Conservation (phyloP, 1,140 invertebrate genomes). For the Meloidogyne exigua region DNA sequence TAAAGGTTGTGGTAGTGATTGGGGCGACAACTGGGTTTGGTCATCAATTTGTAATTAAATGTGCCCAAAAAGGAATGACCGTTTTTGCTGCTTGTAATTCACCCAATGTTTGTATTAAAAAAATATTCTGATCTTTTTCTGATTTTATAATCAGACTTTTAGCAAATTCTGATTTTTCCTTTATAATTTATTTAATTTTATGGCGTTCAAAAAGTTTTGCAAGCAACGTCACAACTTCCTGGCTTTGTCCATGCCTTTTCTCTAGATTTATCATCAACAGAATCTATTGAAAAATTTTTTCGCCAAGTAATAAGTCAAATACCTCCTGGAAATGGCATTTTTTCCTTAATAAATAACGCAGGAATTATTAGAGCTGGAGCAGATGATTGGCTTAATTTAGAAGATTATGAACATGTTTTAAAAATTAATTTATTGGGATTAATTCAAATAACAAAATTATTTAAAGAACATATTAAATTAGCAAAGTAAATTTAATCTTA, state of each 20-base stretch:
- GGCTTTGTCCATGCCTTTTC: conserved; percentile 16
- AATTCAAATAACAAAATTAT: conserved; percentile 22
- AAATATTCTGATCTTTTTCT: not conserved
- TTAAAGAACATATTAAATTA: conserved; percentile 29
- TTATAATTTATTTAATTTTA: not conserved
- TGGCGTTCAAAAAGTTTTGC: conserved; percentile 18
- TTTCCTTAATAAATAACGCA: conserved; percentile 18
- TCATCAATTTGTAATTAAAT: conserved; percentile 19
- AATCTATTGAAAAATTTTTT: conserved; percentile 18
- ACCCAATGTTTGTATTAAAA: conserved; percentile 10
- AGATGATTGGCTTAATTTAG: conserved; percentile 19
- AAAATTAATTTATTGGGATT: conserved; percentile 16
- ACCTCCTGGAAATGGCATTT: conserved; percentile 20
- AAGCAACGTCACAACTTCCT: conserved; percentile 8
- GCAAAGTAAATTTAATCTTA: not conserved
- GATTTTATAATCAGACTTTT: not conserved
- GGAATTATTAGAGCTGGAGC: conserved; percentile 13
- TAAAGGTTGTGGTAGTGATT: conserved; percentile 9
- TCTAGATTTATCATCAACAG: conserved; percentile 18
- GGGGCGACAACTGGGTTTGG: conserved; percentile 25
- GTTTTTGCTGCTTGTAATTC: conserved; percentile 25
- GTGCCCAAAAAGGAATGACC: conserved; percentile 19
- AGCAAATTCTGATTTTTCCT: not conserved
- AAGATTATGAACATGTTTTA: conserved; percentile 26
- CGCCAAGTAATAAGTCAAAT: conserved; percentile 14